Base-by-base conservation (phyloP, 1,140 invertebrate genomes). In the Lethocerus indicus region DNA sequence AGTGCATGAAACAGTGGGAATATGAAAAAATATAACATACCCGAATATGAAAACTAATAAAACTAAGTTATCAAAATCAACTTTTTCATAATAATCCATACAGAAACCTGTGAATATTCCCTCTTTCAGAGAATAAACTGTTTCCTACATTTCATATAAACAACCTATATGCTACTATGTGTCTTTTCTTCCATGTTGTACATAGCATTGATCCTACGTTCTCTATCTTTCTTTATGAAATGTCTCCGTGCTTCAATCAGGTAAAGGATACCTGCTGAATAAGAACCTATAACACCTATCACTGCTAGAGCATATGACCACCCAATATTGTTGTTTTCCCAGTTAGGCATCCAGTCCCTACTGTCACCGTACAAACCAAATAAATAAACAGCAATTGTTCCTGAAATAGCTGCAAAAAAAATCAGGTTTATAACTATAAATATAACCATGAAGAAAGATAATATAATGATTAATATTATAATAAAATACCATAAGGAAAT, bases 301-400 rank as follows among this genome's bases (percentile, higher is more conserved):
- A 84, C 81, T 29, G 76, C 88, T 18, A 95, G 65, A 4, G 84
- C 91, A 68, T 79, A 97, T 1, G 89, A 89, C 90, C 90, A 97
- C 2, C 89, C 81, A n/a, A 95, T 73, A 60, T 89, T 81, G 67
- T 96, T 96, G 59, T 92, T 86, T 58, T 95, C 87, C 75, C 90
- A 94, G 59, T 92, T 78, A 0, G 91, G 92, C 85, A 96, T 92
- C 91, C 92, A 97, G 59, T 88, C 84, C 23, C 91, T 68, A 2
- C 86, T 79, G 66, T 95, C 88, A 12, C 89, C 91, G 59, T 80
- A 72, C 1, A 80, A 78, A 25, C 91, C 92, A 69, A 96, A 96
- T 23, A 82, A 74, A 29, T 83, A 72, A 3, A 82, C 69, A 1
- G 80, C 69, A 28, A 87, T 74, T 3, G 81, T 72, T 1, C 86